These are phyloP conservation scores for Tokudaia muenninki DNA, from an alignment of 2,797 vertebrate species.

Conservation along the genomic window DNA sequence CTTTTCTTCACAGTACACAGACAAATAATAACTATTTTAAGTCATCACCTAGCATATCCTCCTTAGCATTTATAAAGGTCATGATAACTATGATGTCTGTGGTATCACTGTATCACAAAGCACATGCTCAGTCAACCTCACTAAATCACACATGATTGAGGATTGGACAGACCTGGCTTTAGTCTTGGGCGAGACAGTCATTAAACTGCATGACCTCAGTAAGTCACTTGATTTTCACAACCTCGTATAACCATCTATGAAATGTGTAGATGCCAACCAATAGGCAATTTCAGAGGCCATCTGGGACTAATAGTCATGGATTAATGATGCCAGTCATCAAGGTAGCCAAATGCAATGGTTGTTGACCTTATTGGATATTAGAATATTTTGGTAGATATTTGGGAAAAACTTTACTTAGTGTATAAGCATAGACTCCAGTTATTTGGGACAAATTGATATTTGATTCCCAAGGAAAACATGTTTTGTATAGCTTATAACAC, in stretches of 20 bases:
- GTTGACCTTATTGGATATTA: not conserved
- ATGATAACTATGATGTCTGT: not conserved
- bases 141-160: rapidly evolving
- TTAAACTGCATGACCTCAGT: not conserved
- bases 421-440: not conserved
- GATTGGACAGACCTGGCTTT: not conserved
- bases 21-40: not conserved
- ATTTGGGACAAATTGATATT: not conserved
- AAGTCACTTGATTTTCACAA: not conserved
- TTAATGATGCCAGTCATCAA: not conserved
- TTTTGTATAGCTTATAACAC: not conserved
- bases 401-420: not conserved
- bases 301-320: not conserved
- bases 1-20: not conserved
- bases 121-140: not conserved
- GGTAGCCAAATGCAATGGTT: not conserved
- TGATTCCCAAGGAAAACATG: not conserved
- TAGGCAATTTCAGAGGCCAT: not conserved
- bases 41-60: not conserved
- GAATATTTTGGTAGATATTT: not conserved
- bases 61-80: not conserved
- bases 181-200: not conserved
- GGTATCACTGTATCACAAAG: rapidly evolving
- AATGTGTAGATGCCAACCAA: not conserved
- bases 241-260: not conserved